phyloP scores from a whole-genome alignment of 2,113 vertebrate species.

The Paramisgurnus dabryanus region DNA sequence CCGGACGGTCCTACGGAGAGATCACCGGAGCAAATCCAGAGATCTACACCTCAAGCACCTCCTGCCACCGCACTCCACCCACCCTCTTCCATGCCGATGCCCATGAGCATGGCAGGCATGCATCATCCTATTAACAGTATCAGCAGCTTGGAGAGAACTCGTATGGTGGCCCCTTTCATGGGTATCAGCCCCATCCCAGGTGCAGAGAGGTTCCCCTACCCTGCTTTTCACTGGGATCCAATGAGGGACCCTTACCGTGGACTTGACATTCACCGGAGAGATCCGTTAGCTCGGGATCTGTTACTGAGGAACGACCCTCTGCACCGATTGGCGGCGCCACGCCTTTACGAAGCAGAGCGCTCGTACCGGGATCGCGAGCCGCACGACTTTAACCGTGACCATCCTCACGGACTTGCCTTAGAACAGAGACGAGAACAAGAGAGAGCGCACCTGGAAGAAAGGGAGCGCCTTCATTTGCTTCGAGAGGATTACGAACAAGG shows the following conservation, averaged over 20 bases:
- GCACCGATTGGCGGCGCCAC: constrained; percentile 83
- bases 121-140: constrained; percentile 89
- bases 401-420: constrained; percentile 79
- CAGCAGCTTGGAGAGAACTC: constrained; percentile 90
- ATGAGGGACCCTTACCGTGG: constrained; percentile 94
- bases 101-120: constrained; percentile 86
- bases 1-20: constrained; percentile 82
- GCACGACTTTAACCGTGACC: constrained; percentile 90
- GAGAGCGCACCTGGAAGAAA: constrained; percentile 85
- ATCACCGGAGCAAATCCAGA: constrained; percentile 68
- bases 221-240: constrained; percentile 96
- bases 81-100: constrained; percentile 84
- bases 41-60: constrained; percentile 72
- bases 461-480: constrained; percentile 89
- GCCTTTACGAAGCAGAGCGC: constrained; percentile 89
- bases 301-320: constrained; percentile 88
- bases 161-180: constrained; percentile 95
- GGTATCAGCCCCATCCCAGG: constrained; percentile 94
- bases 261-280: constrained; percentile 86
- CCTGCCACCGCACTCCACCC: constrained; percentile 78
- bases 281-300: constrained; percentile 81
- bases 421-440: constrained; percentile 92
- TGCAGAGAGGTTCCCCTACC: constrained; percentile 93
- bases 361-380: constrained; percentile 93
- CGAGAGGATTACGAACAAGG: constrained; percentile 92